These are phyloP conservation scores for Sarcophaga variegata DNA, from an alignment of 2,888 invertebrate species.

Conservation along the genomic window DNA sequence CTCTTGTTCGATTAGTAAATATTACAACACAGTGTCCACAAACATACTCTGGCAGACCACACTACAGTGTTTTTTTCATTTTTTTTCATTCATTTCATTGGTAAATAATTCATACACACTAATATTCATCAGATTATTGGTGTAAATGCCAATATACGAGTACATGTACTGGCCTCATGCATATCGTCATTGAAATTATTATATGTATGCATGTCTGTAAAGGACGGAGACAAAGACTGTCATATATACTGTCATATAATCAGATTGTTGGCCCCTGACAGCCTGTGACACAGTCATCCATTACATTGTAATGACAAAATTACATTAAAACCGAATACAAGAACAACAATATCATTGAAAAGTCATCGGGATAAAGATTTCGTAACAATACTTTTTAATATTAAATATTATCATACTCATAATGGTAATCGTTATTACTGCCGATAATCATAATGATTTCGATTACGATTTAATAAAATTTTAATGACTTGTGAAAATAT, in stretches of 20 bases:
- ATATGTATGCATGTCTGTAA: not conserved
- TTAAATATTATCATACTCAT: not conserved
- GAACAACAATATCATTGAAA: not conserved
- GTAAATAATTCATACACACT: not conserved
- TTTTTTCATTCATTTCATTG: no score
- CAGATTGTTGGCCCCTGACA: not conserved
- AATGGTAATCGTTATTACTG: not conserved
- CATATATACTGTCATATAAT: not conserved
- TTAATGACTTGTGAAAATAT: constrained; percentile 13
- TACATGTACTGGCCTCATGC: not conserved
- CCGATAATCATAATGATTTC: not conserved
- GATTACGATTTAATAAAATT: constrained; percentile 15
- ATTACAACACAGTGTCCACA: not conserved
- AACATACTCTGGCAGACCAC: not conserved
- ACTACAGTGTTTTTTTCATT: not conserved
- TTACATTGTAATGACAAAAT: not conserved
- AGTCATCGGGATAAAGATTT: not conserved
- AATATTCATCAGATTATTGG: not conserved
- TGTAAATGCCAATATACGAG: not conserved
- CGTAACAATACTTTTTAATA: not conserved
- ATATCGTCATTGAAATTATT: not conserved
- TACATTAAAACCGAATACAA: not conserved
- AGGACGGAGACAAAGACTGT: not conserved
- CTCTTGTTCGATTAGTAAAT: not conserved
- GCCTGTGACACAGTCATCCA: not conserved